Conservation (phyloP, 2,113 vertebrate species). For the Heloderma charlesbogerti region DNA sequence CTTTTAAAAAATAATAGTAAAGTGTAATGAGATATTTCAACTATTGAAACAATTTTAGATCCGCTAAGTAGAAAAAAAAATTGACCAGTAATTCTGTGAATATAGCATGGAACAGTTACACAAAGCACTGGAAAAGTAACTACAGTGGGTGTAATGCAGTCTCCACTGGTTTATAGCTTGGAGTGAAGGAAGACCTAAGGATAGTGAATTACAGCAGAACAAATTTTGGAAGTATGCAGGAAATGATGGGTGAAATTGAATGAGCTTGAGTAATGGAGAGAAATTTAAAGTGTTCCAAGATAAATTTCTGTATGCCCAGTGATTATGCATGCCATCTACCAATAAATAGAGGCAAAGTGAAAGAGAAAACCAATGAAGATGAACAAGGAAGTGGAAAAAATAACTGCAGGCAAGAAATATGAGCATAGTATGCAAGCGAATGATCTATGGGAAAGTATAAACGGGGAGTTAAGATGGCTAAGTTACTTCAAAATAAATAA, state of each 20-base stretch:
- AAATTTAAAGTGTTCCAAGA: constrained; percentile 59
- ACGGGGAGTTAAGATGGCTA: background rate
- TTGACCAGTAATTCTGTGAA: constrained; percentile 9
- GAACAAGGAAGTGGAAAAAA: constrained; percentile 37
- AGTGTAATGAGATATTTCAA: background rate
- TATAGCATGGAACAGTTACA: background rate
- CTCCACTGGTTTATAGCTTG: constrained; percentile 27
- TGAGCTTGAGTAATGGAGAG: constrained; percentile 59
- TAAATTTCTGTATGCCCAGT: constrained; percentile 51
- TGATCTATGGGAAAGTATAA: background rate
- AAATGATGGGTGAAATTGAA: constrained; percentile 69
- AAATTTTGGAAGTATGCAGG: constrained; percentile 50
- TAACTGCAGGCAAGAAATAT: background rate
- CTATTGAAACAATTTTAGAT: background rate
- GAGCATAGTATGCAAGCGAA: background rate
- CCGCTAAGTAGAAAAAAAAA: background rate
- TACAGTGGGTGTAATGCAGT: constrained; percentile 21
- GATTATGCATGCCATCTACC: constrained; percentile 27
- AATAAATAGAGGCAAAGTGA: constrained; percentile 36
- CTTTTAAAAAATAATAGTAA: constrained; percentile 7
- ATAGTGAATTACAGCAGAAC: constrained; percentile 52
- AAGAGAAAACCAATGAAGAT: background rate
- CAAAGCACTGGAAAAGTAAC: background rate
- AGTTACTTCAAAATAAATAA: background rate
- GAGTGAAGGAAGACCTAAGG: constrained; percentile 33